Percentiles rank a stretch among this genome's conserved stretches.
These are phyloP conservation scores for Drosophila stalkeri DNA, from an alignment of 2,888 invertebrate genomes.

Conservation along the genomic window DNA sequence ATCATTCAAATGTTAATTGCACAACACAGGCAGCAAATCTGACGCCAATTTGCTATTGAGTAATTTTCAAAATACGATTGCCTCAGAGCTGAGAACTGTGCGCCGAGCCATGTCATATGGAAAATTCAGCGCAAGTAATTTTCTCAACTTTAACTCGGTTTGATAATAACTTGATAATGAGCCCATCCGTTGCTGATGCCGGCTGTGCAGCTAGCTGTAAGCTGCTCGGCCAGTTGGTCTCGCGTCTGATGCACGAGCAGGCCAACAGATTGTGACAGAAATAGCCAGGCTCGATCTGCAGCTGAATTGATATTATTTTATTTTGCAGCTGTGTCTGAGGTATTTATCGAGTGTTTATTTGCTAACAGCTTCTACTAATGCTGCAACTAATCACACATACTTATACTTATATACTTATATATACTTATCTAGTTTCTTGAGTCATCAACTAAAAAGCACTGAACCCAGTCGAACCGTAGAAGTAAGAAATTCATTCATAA, in stretches of 20 bases:
- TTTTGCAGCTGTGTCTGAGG: slow-evolving; percentile 52
- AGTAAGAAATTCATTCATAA: slow-evolving; percentile 57
- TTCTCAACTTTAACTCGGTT: slow-evolving; percentile 40
- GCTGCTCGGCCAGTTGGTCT: slow-evolving; percentile 22
- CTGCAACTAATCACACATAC: slow-evolving; percentile 22
- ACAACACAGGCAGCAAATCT: slow-evolving; percentile 34
- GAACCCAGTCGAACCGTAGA: slow-evolving; percentile 19
- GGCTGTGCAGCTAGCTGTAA: slow-evolving; percentile 15
- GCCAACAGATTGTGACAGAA: slow-evolving; percentile 69
- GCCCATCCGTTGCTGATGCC: slow-evolving; percentile 60
- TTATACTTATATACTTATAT: slow-evolving; percentile 15
- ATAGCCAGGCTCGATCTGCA: slow-evolving; percentile 25
- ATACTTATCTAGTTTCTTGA: slow-evolving; percentile 32
- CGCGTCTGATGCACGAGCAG: slow-evolving; percentile 56
- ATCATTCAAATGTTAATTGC: slow-evolving; percentile 71
- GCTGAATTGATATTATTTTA: slow-evolving; percentile 40
- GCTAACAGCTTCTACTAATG: slow-evolving; percentile 61
- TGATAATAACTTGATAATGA: slow-evolving; percentile 75
- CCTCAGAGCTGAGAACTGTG: slow-evolving; percentile 23
- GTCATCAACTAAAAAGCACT: slow-evolving; percentile 36
- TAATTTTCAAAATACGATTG: slow-evolving; percentile 47
- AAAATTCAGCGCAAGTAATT: slow-evolving; percentile 53
- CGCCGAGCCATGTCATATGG: slow-evolving; percentile 27
- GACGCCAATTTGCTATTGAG: slow-evolving; percentile 63
- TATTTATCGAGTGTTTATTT: slow-evolving; percentile 66